Evolutionary conservation across 2,888 invertebrate genomes (phyloP).

Genomic region (Drosophila testacea): DNA sequence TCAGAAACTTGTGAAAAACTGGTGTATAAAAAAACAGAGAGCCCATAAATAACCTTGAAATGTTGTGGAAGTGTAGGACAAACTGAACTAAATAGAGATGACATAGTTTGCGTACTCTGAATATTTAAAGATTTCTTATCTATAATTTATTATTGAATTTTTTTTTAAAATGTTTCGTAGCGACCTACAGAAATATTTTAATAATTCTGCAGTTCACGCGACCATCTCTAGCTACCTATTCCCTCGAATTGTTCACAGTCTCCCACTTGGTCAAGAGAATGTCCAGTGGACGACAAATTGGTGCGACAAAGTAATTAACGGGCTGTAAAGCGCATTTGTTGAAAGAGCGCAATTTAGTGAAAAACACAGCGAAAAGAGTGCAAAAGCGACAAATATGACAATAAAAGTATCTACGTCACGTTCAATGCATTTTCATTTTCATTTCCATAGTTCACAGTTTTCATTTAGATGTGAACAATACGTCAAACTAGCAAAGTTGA

Average conservation of each 20-base stretch:
- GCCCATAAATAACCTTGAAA: conserved; percentile 48
- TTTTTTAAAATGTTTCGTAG: not conserved
- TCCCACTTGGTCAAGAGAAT: conserved; percentile 14
- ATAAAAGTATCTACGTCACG: conserved; percentile 7
- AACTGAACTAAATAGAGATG: conserved; percentile 8
- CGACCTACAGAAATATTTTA: not conserved
- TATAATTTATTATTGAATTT: not conserved
- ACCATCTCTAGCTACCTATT: not conserved
- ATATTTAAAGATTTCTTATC: not conserved
- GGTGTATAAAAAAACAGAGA: conserved; percentile 7
- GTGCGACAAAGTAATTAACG: conserved; percentile 69
- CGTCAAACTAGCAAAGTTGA: conserved; percentile 36
- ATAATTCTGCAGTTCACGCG: not conserved
- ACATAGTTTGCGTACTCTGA: not conserved
- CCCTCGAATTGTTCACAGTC: not conserved
- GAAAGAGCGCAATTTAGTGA: conserved; percentile 27
- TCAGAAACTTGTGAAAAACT: not conserved
- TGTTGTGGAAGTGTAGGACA: conserved; percentile 1
- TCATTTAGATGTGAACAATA: conserved; percentile 39
- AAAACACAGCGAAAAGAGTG: conserved; percentile 20
- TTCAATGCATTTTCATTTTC: conserved; percentile 34
- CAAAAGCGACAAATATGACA: conserved; percentile 19
- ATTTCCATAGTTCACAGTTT: conserved; percentile 35
- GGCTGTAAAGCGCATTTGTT: conserved; percentile 52
- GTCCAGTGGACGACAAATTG: conserved; percentile 62